Conservation (phyloP, 2,113 vertebrate genomes). For the Verasper variegatus region DNA sequence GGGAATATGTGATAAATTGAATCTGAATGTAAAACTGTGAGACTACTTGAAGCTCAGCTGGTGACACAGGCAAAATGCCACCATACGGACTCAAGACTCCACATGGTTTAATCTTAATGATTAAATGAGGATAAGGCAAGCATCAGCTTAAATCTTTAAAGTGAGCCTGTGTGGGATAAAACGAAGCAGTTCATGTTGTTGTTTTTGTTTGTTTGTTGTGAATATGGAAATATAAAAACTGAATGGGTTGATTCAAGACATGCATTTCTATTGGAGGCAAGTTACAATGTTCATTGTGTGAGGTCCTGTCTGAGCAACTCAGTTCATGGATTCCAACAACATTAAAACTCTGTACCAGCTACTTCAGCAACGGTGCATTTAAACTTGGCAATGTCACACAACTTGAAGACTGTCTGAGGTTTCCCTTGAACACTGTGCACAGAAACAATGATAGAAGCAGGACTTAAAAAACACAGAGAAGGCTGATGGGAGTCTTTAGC, state of each 20-base stretch:
- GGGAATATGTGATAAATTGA: neutral
- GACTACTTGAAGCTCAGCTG: neutral
- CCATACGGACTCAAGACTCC: slow-evolving; percentile 20
- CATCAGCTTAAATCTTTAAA: slow-evolving; percentile 41
- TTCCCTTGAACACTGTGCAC: neutral
- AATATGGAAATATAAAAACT: neutral
- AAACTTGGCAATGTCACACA: neutral
- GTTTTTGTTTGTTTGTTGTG: neutral
- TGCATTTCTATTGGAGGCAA: neutral
- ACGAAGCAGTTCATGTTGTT: neutral
- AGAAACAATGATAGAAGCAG: neutral
- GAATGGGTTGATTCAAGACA: neutral
- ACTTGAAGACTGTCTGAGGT: neutral
- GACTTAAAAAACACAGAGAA: neutral
- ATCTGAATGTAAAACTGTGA: slow-evolving; percentile 1
- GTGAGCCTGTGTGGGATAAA: slow-evolving; percentile 14
- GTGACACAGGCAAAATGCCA: neutral
- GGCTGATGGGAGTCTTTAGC: neutral
- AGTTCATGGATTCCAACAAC: neutral
- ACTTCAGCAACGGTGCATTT: neutral
- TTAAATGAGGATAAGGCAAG: slow-evolving; percentile 39
- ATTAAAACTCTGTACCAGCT: neutral
- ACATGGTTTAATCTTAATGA: slow-evolving; percentile 48
- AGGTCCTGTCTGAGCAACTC: neutral
- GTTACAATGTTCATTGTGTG: neutral